Conservation (phyloP, 2,113 vertebrate genomes). For the Sander vitreus region DNA sequence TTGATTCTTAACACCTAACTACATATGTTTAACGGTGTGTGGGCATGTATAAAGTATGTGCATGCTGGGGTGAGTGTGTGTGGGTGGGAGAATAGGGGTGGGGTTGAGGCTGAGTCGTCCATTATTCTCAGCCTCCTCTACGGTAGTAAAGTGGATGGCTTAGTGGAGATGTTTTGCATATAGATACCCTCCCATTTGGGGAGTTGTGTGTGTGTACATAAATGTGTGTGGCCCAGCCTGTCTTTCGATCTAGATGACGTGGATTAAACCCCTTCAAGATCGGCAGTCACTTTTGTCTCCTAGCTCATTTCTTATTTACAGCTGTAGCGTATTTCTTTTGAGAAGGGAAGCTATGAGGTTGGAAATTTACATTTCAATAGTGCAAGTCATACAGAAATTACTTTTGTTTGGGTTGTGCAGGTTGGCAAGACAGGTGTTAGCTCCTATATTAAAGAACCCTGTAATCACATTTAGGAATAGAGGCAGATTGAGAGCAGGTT, state of each 20-base stretch:
- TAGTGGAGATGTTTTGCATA: constrained; percentile 54
- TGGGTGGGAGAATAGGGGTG: constrained; percentile 16
- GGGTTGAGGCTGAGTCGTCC: constrained; percentile 8
- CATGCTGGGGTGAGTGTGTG: constrained; percentile 40
- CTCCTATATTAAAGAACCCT: constrained; percentile 27
- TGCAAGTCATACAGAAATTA: constrained; percentile 38
- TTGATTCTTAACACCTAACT: constrained; percentile 57
- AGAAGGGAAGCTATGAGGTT: constrained; percentile 43
- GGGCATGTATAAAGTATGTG: constrained; percentile 40
- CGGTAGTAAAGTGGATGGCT: constrained; percentile 41
- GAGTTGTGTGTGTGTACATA: constrained; percentile 4
- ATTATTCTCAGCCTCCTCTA: constrained; percentile 40
- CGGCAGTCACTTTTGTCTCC: constrained; percentile 33
- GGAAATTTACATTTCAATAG: constrained; percentile 70
- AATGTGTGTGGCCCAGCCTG: constrained; percentile 1
- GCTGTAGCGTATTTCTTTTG: constrained; percentile 56
- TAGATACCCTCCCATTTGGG: constrained; percentile 50
- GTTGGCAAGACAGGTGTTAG: constrained; percentile 41
- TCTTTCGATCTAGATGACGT: constrained; percentile 28
- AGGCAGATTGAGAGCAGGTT: constrained; percentile 24
- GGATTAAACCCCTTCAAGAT: constrained; percentile 32
- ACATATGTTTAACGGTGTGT: constrained; percentile 43
- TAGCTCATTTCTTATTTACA: constrained; percentile 59
- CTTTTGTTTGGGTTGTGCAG: constrained; percentile 35
- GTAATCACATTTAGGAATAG: constrained; percentile 57